phyloP scores from a whole-genome alignment of 2,888 invertebrate genomes.

The Nomada lathburiana region DNA sequence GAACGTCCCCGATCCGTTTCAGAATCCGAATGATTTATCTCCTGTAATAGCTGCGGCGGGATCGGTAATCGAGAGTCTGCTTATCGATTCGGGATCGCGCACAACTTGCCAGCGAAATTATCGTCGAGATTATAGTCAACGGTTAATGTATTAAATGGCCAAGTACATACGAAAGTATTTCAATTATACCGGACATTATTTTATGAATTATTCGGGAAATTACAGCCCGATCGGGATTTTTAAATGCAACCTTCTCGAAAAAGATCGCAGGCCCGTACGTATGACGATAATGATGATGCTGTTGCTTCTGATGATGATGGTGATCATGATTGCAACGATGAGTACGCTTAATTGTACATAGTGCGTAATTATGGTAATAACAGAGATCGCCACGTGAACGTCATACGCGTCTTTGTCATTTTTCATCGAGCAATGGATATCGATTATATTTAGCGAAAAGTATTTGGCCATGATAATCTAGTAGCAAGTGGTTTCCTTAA shows the following conservation, averaged over 20 bases:
- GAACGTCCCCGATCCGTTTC: conserved; percentile 2
- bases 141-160: conserved; percentile 70
- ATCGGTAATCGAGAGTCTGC: conserved; percentile 16
- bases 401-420: conserved; percentile 38
- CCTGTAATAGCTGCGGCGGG: conserved; percentile 26
- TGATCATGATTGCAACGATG: conserved; percentile 61
- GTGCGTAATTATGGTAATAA: conserved; percentile 68
- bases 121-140: conserved; percentile 61
- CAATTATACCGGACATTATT: conserved; percentile 65
- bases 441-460: neutral
- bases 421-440: conserved; percentile 14
- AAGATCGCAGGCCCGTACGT: conserved; percentile 28
- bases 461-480: neutral
- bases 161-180: conserved; percentile 64
- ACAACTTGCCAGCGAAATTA: conserved; percentile 56
- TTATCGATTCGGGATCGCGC: conserved; percentile 51
- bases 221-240: conserved; percentile 55
- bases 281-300: conserved; percentile 42
- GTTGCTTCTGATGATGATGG: conserved; percentile 38
- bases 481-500: neutral
- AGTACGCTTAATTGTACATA: conserved; percentile 62
- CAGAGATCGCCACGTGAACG: conserved; percentile 28
- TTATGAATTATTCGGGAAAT: conserved; percentile 70
- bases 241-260: conserved; percentile 58
- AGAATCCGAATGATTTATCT: conserved; percentile 43